A percentile compares a stretch with the other conserved stretches of the same genome.
Evolutionary conservation across 2,888 invertebrate species (phyloP).

Genomic region (Harpalus rufipes): DNA sequence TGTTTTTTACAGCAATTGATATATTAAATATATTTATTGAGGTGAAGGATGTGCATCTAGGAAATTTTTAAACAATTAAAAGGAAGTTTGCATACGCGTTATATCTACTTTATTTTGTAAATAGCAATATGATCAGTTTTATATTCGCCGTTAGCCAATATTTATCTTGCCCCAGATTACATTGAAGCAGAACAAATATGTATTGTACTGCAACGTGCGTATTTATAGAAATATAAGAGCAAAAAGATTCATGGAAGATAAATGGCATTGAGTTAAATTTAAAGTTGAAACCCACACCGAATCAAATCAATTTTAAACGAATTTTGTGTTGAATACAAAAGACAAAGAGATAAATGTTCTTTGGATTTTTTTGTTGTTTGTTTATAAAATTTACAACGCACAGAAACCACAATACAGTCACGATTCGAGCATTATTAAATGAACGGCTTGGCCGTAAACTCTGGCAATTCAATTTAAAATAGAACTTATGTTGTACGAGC

Average conservation of each 20-base stretch:
- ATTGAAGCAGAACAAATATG: conserved; percentile 31
- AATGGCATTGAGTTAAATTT: conserved; percentile 38
- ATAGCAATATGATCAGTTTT: conserved; percentile 11
- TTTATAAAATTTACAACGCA: conserved; percentile 1
- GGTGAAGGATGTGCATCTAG: too few relatives aligned
- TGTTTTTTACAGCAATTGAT: too few relatives aligned
- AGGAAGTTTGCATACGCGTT: too few relatives aligned
- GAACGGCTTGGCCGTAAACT: background rate
- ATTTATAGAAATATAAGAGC: conserved; percentile 12
- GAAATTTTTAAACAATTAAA: too few relatives aligned
- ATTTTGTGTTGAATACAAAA: conserved; percentile 27
- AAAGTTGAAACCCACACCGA: conserved; percentile 17
- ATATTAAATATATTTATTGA: too few relatives aligned
- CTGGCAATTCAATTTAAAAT: too few relatives aligned
- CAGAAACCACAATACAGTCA: background rate
- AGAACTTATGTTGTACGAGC: too few relatives aligned
- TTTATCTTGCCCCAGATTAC: conserved; percentile 23
- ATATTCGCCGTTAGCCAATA: conserved; percentile 12
- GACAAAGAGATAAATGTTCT: conserved; percentile 10
- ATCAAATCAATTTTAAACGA: conserved; percentile 43
- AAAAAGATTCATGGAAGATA: conserved; percentile 23
- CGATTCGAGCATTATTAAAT: background rate
- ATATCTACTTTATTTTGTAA: background rate
- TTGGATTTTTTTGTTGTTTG: background rate
- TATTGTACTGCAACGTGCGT: conserved; percentile 9